phyloP scores from a whole-genome alignment of 2,797 vertebrate species.

The Microctenopoma steveboyesi region DNA sequence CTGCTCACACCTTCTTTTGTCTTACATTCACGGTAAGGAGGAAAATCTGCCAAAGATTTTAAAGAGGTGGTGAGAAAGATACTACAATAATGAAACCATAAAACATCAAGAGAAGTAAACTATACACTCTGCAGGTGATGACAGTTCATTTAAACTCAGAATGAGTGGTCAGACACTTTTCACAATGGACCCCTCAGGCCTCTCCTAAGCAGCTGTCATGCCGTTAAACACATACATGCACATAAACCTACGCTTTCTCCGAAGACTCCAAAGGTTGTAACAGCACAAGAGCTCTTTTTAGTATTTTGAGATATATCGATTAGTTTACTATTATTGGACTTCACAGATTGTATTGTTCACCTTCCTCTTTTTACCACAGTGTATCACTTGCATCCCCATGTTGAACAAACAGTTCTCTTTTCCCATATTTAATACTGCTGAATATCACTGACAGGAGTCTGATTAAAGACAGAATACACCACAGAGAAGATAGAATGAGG shows the following conservation, averaged over 20 bases:
- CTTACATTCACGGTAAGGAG: not conserved
- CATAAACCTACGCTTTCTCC: not conserved
- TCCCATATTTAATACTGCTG: conserved; percentile 27
- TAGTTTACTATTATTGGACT: not conserved
- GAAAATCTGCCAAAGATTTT: not conserved
- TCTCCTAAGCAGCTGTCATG: conserved; percentile 2
- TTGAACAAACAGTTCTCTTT: conserved; percentile 13
- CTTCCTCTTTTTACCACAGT: not conserved
- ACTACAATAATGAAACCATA: not conserved
- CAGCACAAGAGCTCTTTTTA: not conserved
- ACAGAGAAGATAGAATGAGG: conserved; percentile 43
- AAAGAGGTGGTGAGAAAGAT: not conserved
- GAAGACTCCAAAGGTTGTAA: not conserved
- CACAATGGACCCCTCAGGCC: not conserved
- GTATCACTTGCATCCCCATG: not conserved
- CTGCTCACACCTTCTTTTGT: not conserved
- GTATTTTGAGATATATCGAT: not conserved
- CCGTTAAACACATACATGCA: not conserved
- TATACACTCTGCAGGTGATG: conserved; percentile 2
- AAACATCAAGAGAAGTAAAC: conserved; percentile 4
- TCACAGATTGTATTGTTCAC: not conserved
- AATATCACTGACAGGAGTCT: conserved; percentile 26
- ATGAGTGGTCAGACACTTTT: not conserved
- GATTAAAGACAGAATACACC: conserved; percentile 28
- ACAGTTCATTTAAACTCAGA: not conserved